phyloP scores from a whole-genome alignment of 2,113 vertebrate genomes.

The Oreotrochilus melanogaster region DNA sequence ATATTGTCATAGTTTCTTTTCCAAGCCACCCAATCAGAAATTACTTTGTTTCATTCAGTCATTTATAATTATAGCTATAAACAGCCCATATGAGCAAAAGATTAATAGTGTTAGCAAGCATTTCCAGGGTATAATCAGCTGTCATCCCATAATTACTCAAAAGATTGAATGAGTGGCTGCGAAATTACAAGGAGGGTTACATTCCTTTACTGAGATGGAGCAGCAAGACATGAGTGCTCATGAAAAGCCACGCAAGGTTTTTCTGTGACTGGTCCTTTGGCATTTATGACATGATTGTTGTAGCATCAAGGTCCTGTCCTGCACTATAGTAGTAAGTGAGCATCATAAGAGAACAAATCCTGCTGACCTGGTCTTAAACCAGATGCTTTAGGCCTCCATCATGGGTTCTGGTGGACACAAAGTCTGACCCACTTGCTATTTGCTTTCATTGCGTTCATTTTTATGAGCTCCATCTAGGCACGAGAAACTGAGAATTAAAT shows the following conservation, averaged over 20 bases:
- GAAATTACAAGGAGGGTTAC: constrained; percentile 58
- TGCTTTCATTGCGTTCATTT: background rate
- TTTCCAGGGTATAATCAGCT: constrained; percentile 58
- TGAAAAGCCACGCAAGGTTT: background rate
- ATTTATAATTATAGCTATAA: constrained; percentile 42
- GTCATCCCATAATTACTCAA: constrained; percentile 54
- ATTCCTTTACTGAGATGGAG: constrained; percentile 29
- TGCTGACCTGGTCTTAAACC: background rate
- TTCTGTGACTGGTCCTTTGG: background rate
- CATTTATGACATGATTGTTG: background rate
- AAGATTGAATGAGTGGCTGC: constrained; percentile 27
- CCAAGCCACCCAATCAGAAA: constrained; percentile 21
- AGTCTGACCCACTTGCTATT: background rate
- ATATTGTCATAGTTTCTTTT: background rate
- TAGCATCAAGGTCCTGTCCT: background rate
- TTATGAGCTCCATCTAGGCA: background rate
- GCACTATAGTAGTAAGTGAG: background rate
- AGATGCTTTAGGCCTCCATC: background rate
- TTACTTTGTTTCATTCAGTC: background rate
- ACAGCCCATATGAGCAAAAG: constrained; percentile 28
- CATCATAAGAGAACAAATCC: background rate
- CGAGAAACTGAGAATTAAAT: constrained; percentile 26
- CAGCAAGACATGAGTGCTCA: background rate
- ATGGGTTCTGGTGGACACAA: background rate
- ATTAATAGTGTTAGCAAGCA: constrained; percentile 55